Evolutionary conservation across 2,797 vertebrate species (phyloP).

Genomic region (Mustela erminea): DNA sequence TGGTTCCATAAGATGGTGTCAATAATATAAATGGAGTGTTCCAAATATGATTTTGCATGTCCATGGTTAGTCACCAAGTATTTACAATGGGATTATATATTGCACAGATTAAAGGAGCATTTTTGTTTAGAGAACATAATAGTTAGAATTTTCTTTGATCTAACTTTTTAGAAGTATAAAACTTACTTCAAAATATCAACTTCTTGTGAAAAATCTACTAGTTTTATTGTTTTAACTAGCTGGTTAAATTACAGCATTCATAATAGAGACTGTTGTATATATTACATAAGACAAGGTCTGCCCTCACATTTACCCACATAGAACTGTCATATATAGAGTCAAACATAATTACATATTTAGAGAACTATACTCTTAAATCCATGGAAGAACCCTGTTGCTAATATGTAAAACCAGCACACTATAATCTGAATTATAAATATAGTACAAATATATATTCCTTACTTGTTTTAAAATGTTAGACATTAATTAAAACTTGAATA

Average conservation of each 20-base stretch:
- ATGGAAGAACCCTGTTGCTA: neutral
- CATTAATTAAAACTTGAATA: neutral
- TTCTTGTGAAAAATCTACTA: neutral
- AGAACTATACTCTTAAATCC: neutral
- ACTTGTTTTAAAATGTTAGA: neutral
- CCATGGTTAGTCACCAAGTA: neutral
- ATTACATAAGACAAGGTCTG: neutral
- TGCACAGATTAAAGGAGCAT: neutral
- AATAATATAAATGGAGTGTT: neutral
- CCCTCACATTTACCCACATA: neutral
- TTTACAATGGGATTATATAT: neutral
- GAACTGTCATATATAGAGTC: neutral
- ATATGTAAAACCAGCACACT: neutral
- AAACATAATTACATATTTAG: neutral
- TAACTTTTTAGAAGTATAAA: neutral
- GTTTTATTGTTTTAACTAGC: neutral
- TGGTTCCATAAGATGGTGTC: neutral
- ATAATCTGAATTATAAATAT: neutral
- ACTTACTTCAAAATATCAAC: neutral
- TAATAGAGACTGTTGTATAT: neutral
- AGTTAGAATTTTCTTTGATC: neutral
- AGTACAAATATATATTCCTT: neutral
- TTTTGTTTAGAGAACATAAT: neutral
- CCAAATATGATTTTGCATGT: neutral
- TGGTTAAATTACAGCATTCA: neutral